phyloP scores from a whole-genome alignment of 2,113 vertebrate genomes.

The Mesitornis unicolor region DNA sequence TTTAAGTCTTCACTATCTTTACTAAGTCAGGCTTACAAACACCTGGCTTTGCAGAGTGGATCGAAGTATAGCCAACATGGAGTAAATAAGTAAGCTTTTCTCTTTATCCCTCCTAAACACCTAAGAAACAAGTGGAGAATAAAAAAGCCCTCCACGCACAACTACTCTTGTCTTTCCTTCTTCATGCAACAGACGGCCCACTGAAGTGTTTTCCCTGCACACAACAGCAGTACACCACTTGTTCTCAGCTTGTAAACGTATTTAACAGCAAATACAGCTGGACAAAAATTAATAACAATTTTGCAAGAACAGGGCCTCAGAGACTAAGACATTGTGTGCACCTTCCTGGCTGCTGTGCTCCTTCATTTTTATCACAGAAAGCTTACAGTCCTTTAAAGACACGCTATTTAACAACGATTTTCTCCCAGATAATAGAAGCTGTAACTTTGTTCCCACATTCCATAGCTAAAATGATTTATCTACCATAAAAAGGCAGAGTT shows the following conservation, averaged over 20 bases:
- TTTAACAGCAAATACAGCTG: not conserved
- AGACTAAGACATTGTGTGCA: not conserved
- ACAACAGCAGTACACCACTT: not conserved
- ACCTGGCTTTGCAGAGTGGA: not conserved
- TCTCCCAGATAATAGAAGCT: not conserved
- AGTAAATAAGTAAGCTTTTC: not conserved
- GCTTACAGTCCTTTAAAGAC: not conserved
- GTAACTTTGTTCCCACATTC: not conserved
- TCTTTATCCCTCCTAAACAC: not conserved
- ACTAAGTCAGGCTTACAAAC: not conserved
- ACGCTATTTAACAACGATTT: not conserved
- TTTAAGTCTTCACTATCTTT: not conserved
- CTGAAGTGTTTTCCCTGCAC: not conserved
- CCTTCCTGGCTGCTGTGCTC: not conserved
- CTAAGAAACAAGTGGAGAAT: not conserved
- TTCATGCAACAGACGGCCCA: not conserved
- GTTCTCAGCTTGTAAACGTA: not conserved
- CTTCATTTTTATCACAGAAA: not conserved
- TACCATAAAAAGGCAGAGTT: not conserved
- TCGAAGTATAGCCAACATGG: not conserved
- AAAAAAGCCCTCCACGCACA: not conserved
- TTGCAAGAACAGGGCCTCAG: not conserved
- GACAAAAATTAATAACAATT: not conserved
- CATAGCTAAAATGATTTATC: not conserved
- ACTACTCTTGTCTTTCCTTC: not conserved